Percentiles rank a stretch among this genome's conserved stretches.
phyloP scores from a whole-genome alignment of 2,888 invertebrate genomes.

The Parthenolecanium corni region DNA sequence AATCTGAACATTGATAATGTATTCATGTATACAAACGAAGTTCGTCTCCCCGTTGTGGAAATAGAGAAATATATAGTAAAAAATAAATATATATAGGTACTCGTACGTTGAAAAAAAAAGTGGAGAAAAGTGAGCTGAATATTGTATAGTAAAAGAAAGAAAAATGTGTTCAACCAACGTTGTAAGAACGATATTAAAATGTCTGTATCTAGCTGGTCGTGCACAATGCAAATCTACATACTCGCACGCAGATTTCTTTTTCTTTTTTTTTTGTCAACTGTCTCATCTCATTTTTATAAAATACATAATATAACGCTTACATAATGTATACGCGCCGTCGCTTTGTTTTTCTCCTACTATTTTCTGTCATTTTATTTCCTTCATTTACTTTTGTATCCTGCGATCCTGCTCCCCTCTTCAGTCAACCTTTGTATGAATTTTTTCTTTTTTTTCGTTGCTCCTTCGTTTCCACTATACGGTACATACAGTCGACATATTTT shows the following conservation, averaged over 20 bases:
- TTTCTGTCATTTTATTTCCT: constrained; percentile 1
- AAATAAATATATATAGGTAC: too few relatives aligned
- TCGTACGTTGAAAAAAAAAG: too few relatives aligned
- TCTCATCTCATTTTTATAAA: neutral
- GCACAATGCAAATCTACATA: constrained; percentile 9
- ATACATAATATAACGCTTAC: constrained; percentile 14
- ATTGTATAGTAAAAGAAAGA: too few relatives aligned
- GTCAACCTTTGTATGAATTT: neutral
- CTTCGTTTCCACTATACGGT: too few relatives aligned
- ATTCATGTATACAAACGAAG: too few relatives aligned
- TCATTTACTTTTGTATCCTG: neutral
- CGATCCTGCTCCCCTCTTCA: neutral
- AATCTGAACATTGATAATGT: too few relatives aligned
- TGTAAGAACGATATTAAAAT: constrained; percentile 5
- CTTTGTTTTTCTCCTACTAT: constrained; percentile 5
- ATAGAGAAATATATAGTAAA: too few relatives aligned
- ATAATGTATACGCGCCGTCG: constrained; percentile 21
- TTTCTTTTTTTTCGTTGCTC: neutral
- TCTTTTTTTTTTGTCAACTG: neutral
- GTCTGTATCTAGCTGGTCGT: neutral
- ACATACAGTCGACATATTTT: too few relatives aligned
- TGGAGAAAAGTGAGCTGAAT: too few relatives aligned
- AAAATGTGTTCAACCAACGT: neutral
- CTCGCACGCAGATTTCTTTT: neutral
- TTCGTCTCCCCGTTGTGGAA: too few relatives aligned